Evolutionary conservation across 2,888 invertebrate genomes (phyloP).

Genomic region (Oasisia sp.): DNA sequence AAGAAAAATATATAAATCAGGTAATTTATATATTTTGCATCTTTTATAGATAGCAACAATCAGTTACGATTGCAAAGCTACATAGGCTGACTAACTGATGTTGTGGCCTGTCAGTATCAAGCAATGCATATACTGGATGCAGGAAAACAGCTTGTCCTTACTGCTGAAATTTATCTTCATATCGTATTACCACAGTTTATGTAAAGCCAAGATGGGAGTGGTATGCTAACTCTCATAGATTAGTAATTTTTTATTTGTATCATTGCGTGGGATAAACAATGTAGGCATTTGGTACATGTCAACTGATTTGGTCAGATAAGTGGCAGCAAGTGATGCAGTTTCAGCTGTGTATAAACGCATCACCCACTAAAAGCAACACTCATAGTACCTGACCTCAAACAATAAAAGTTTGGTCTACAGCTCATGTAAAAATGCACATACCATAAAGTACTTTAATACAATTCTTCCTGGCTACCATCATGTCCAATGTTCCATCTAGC

Average conservation of each 20-base stretch:
- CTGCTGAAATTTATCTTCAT: neutral
- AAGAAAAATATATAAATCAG: too few species aligned
- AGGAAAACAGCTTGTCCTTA: neutral
- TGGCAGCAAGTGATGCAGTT: neutral
- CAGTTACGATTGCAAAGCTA: too few species aligned
- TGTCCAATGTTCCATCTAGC: neutral
- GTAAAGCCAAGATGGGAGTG: neutral
- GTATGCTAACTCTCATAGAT: neutral
- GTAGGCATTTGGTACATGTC: neutral
- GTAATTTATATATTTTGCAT: too few species aligned
- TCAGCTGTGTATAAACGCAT: neutral
- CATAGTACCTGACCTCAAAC: neutral
- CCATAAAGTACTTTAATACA: neutral
- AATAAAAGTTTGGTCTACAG: neutral
- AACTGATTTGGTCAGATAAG: neutral
- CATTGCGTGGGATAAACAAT: neutral
- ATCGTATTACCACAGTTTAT: neutral
- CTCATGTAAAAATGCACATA: neutral
- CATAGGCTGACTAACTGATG: too few species aligned
- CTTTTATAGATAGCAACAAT: too few species aligned
- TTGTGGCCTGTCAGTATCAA: neutral
- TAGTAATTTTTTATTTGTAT: neutral
- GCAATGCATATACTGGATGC: neutral
- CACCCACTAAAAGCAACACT: neutral
- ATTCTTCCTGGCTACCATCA: neutral